These are phyloP conservation scores for Agrilus mali DNA, from an alignment of 2,888 invertebrate genomes.

Conservation along the genomic window DNA sequence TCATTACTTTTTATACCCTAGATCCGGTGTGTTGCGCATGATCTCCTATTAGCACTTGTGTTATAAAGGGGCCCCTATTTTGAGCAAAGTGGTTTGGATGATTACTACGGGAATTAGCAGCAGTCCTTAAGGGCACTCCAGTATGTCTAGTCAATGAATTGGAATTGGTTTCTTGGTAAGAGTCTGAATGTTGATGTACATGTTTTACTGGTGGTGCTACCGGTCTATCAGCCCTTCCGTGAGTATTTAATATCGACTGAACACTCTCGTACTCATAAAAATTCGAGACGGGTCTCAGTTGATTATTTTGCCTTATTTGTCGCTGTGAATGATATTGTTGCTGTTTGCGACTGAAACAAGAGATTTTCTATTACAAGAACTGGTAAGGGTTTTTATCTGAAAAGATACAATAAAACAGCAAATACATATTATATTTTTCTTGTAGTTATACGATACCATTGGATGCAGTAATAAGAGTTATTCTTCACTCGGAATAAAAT, in stretches of 20 bases:
- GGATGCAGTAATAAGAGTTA: too few relatives aligned
- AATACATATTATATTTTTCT: too few relatives aligned
- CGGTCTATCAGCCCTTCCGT: slow-evolving; percentile 22
- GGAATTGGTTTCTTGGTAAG: slow-evolving; percentile 22
- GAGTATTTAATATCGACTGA: slow-evolving; percentile 42
- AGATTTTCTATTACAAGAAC: neutral
- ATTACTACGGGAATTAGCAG: slow-evolving; percentile 5
- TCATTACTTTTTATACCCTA: slow-evolving; percentile 24
- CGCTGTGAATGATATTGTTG: slow-evolving; percentile 53
- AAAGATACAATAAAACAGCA: too few relatives aligned
- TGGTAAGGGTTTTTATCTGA: slow-evolving; percentile 7
- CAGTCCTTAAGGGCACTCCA: slow-evolving; percentile 7
- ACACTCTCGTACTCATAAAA: slow-evolving; percentile 78
- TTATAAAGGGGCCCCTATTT: slow-evolving; percentile 45
- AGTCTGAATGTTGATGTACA: slow-evolving; percentile 18
- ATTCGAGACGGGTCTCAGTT: slow-evolving; percentile 61
- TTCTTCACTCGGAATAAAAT: too few relatives aligned
- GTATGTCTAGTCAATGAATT: slow-evolving; percentile 25
- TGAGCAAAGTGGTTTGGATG: slow-evolving; percentile 22
- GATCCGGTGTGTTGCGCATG: slow-evolving; percentile 29
- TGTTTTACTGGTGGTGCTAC: slow-evolving; percentile 31
- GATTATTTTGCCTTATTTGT: slow-evolving; percentile 32
- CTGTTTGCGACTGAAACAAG: slow-evolving; percentile 44
- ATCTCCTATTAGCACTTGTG: slow-evolving; percentile 48
- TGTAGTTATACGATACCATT: too few relatives aligned